phyloP scores from a whole-genome alignment of 2,797 vertebrate genomes.

The Lacerta viridis region DNA sequence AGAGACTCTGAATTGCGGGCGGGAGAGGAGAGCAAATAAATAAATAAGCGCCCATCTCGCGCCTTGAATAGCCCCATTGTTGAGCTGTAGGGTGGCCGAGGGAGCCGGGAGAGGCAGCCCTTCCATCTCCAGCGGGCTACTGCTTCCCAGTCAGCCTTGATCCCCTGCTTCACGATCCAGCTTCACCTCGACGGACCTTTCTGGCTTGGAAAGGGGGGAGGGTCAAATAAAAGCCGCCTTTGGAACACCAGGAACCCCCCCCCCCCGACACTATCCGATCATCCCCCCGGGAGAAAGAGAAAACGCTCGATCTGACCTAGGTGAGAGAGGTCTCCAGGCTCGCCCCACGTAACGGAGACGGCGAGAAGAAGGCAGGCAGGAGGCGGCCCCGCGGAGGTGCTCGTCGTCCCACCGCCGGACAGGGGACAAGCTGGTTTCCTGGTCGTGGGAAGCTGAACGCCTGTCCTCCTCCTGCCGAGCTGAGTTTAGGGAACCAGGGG shows the following conservation, averaged over 20 bases:
- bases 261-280: not conserved
- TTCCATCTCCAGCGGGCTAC: not conserved
- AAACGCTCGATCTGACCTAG: not conserved
- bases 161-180: not conserved
- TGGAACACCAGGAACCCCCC: not conserved
- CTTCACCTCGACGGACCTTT: no score
- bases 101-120: not conserved
- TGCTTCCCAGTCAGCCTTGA: no score
- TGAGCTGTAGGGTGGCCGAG: not conserved
- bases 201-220: no score
- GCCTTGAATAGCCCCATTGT: conserved; percentile 21
- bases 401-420: no score
- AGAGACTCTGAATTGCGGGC: not conserved
- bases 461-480: no score
- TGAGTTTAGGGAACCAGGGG: no score
- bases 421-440: not conserved
- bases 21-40: not conserved
- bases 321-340: not conserved
- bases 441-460: not conserved
- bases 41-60: not conserved
- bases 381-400: no score
- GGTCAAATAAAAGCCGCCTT: not conserved
- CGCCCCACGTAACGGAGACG: not conserved
- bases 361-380: not conserved
- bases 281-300: not conserved